A percentile compares a stretch with the other conserved stretches of the same genome.
Conservation (phyloP, 2,113 vertebrate species). For the Plotosus lineatus region DNA sequence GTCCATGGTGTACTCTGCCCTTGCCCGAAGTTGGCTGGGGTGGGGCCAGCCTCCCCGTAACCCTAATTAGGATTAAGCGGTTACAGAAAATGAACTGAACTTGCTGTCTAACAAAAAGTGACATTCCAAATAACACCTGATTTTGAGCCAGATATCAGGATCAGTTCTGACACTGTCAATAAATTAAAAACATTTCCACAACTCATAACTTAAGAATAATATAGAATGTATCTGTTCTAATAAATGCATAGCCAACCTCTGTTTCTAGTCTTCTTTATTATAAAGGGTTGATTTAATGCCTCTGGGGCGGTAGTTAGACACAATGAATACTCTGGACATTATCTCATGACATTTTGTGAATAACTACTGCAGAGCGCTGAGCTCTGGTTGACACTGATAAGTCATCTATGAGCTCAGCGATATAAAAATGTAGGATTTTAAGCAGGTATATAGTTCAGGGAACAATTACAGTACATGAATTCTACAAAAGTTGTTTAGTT, state of each 20-base stretch:
- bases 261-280: background rate
- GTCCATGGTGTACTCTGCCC: too few relatives aligned
- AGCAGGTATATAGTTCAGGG: background rate
- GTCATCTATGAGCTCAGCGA: background rate
- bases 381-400: background rate
- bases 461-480: background rate
- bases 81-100: too few relatives aligned
- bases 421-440: background rate
- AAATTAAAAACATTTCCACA: too few relatives aligned
- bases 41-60: too few relatives aligned
- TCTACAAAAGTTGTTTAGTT: background rate
- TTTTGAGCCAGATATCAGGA: background rate
- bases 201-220: background rate
- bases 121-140: background rate
- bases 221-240: too few relatives aligned
- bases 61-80: too few relatives aligned
- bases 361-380: background rate
- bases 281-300: constrained; percentile 23
- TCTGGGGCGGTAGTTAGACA: constrained; percentile 29
- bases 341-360: constrained; percentile 37
- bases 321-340: constrained; percentile 7
- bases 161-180: background rate
- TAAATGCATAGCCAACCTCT: background rate
- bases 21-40: too few relatives aligned
- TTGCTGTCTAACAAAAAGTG: too few relatives aligned